Evolutionary conservation across 2,888 invertebrate genomes (phyloP).

Genomic region (Emmelina monodactyla): DNA sequence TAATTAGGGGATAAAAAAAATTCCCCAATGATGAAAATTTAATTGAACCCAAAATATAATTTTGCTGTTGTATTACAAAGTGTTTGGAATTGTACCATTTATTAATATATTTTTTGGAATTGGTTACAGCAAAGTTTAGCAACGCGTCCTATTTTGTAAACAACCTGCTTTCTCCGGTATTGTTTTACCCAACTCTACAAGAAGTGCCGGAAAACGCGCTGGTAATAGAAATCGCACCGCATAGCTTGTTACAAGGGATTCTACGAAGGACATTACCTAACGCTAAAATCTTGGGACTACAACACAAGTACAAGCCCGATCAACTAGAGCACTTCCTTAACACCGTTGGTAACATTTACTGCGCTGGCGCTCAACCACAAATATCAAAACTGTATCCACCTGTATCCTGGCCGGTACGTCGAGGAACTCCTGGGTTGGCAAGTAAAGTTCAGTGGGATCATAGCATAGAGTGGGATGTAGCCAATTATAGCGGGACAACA

Average conservation of each 20-base stretch:
- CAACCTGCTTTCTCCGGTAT: constrained; percentile 91
- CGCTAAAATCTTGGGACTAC: constrained; percentile 81
- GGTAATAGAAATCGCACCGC: constrained; percentile 93
- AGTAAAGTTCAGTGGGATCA: constrained; percentile 94
- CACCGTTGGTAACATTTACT: constrained; percentile 79
- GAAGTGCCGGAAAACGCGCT: constrained; percentile 89
- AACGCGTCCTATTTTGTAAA: constrained; percentile 96
- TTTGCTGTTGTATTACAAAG: too few species aligned
- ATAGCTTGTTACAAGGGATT: constrained; percentile 92
- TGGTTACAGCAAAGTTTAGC: constrained; percentile 72
- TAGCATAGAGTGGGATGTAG: constrained; percentile 84
- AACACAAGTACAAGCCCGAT: constrained; percentile 81
- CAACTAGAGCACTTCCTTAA: constrained; percentile 78
- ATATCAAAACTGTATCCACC: constrained; percentile 77
- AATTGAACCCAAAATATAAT: constrained; percentile 71
- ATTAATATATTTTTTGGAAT: too few species aligned
- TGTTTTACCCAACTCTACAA: constrained; percentile 87
- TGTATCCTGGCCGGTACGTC: constrained; percentile 84
- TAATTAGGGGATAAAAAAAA: constrained; percentile 93
- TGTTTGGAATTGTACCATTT: too few species aligned
- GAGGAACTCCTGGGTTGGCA: constrained; percentile 90
- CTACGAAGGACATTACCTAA: constrained; percentile 84
- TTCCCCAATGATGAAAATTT: constrained; percentile 87
- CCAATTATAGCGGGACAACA: constrained; percentile 71
- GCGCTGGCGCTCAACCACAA: constrained; percentile 78